These are phyloP conservation scores for Panthera leo DNA, from an alignment of 2,113 vertebrate species.

Conservation along the genomic window DNA sequence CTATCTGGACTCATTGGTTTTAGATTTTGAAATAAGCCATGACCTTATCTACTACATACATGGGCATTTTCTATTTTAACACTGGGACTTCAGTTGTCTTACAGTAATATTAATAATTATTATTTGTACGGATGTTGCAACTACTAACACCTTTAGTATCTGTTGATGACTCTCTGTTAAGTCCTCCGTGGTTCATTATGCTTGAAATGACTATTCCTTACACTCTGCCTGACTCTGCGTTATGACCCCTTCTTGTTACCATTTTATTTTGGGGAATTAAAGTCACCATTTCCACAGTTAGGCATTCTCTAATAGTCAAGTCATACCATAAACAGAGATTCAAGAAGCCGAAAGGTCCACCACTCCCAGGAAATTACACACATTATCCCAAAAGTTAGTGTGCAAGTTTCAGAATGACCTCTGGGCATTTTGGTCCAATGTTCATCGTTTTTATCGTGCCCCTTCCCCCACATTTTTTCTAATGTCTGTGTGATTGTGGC, in stretches of 20 bases:
- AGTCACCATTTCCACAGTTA: neutral
- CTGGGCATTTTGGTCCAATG: neutral
- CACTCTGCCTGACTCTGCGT: neutral
- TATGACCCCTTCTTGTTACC: neutral
- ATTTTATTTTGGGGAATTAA: neutral
- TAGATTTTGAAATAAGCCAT: neutral
- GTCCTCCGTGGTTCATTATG: neutral
- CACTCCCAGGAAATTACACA: neutral
- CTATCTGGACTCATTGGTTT: neutral
- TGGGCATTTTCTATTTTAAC: constrained; percentile 5
- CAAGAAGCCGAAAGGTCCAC: neutral
- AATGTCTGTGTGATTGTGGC: neutral
- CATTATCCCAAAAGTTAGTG: neutral
- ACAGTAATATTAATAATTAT: neutral
- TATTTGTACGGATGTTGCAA: neutral
- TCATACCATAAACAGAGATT: neutral
- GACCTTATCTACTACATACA: neutral
- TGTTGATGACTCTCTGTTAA: neutral
- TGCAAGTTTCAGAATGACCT: neutral
- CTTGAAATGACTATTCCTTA: neutral
- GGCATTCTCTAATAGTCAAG: neutral
- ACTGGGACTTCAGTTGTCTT: neutral
- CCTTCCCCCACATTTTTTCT: neutral
- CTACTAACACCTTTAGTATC: neutral
- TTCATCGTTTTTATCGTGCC: neutral